Base-by-base conservation (phyloP, 2,888 invertebrate species). In the Liodrosophila aerea region DNA sequence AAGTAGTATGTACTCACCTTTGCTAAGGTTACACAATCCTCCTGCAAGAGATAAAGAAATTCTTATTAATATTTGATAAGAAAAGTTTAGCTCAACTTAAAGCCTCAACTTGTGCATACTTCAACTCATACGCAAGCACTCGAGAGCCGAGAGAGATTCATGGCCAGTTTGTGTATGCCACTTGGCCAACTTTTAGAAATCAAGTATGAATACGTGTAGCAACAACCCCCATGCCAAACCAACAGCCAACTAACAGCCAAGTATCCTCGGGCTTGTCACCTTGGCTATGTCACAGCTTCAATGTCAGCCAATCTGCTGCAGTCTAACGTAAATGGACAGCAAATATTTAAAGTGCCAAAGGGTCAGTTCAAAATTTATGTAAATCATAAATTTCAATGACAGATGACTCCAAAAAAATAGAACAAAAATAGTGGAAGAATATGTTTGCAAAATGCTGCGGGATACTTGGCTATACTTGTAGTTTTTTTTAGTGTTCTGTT, bases 361-460 rank as follows among this genome's bases (percentile, higher is more conserved):
- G 73, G 51, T 53, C 68, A 71, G 72, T 67, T 46, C 39, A 37
- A 44, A 56, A 76, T 73, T 63, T 59, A 66, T 72, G 54, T 63
- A 66, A 63, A 71, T 51, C 68, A 54, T 71, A 65, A 71, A 64
- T 78, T 71, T 58, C 68, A 64, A 62, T 64, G 64, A 56, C 73
- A 71, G 53, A 51, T 47, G 44, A 41, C 50, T 18, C 9, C 16
- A 2, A 7, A n/a, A 27, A 29, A 54, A 39, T 22, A 39, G 22
- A 27, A 2, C 3, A 12, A 2, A 22, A 12, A 4, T 29, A n/a
- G 11, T 11, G n/a, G 37, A 27, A 22, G 45, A 56, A 44, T 37
- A 61, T 64, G 41, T 47, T 44, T 40, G 36, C 37, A 18, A 46
- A 53, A 47, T 70, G 29, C 37, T 27, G 33, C 37, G 31, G 13